A percentile compares a stretch with the other conserved stretches of the same genome.
These are phyloP conservation scores for Micrasema minimum DNA, from an alignment of 1,140 invertebrate genomes.

Conservation along the genomic window DNA sequence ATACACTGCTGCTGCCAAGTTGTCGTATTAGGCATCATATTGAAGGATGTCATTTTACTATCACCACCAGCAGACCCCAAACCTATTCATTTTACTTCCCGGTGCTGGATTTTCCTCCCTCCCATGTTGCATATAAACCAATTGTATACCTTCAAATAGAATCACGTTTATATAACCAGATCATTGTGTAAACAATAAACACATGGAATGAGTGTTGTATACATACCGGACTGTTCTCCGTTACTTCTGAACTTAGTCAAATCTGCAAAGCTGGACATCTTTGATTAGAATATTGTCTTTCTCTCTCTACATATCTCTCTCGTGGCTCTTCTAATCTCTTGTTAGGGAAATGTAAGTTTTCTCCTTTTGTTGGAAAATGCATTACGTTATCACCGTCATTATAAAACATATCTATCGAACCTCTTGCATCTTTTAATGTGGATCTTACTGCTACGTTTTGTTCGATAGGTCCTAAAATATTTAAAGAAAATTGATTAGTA, in stretches of 20 bases:
- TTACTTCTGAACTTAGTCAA: conserved; percentile 70
- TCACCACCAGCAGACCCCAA: conserved; percentile 63
- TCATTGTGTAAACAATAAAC: neutral
- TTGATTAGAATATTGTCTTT: conserved; percentile 58
- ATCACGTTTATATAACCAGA: neutral
- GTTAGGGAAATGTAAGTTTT: conserved; percentile 17
- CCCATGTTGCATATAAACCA: conserved; percentile 74
- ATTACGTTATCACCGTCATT: conserved; percentile 65
- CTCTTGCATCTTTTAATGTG: conserved; percentile 79
- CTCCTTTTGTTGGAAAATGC: conserved; percentile 21
- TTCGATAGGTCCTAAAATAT: conserved; percentile 58
- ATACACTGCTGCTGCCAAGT: conserved; percentile 86
- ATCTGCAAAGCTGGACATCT: conserved; percentile 78
- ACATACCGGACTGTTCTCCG: conserved; percentile 64
- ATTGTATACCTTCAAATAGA: conserved; percentile 66
- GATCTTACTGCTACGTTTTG: conserved; percentile 74
- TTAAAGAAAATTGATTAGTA: neutral
- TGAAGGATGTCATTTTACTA: conserved; percentile 68
- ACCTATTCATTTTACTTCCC: conserved; percentile 49
- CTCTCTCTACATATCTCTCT: conserved; percentile 18
- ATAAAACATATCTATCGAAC: conserved; percentile 76
- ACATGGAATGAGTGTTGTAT: neutral
- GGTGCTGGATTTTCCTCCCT: conserved; percentile 59
- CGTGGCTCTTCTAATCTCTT: conserved; percentile 42
- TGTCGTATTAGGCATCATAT: conserved; percentile 79